Evolutionary conservation across 2,888 invertebrate species (phyloP).

Genomic region (Phania funesta): DNA sequence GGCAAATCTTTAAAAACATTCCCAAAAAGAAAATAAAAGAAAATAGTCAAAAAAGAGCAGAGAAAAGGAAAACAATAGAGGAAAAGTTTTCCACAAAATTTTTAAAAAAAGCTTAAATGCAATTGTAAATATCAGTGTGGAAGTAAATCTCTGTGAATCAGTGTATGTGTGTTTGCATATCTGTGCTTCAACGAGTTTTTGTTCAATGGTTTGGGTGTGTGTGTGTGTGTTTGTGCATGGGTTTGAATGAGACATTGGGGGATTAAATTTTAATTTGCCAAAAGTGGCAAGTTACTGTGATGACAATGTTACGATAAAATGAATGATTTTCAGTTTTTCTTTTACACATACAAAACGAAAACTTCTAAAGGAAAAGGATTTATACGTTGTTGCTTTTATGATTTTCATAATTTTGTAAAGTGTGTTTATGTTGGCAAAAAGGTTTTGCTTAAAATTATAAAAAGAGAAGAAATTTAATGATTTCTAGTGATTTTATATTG

Average conservation of each 20-base stretch:
- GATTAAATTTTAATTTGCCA: conserved; percentile 69
- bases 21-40: conserved; percentile 30
- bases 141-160: neutral
- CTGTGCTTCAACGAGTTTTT: conserved; percentile 47
- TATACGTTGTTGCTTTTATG: conserved; percentile 13
- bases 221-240: conserved; percentile 25
- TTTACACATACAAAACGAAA: neutral
- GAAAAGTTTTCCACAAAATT: conserved; percentile 39
- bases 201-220: neutral
- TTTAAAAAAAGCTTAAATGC: conserved; percentile 57
- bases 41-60: conserved; percentile 21
- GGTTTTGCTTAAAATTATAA: conserved; percentile 7
- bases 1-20: neutral
- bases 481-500: conserved; percentile 16
- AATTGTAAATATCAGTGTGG: conserved; percentile 4
- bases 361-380: conserved; percentile 38
- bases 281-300: conserved; percentile 67
- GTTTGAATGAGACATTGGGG: conserved; percentile 65
- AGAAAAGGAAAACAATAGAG: conserved; percentile 56
- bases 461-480: neutral
- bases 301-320: conserved; percentile 67
- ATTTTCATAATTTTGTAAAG: conserved; percentile 45
- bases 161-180: conserved; percentile 11
- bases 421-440: conserved; percentile 31
- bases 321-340: conserved; percentile 57